Conservation (phyloP, 2,113 vertebrate species). For the Aegotheles bennettii region DNA sequence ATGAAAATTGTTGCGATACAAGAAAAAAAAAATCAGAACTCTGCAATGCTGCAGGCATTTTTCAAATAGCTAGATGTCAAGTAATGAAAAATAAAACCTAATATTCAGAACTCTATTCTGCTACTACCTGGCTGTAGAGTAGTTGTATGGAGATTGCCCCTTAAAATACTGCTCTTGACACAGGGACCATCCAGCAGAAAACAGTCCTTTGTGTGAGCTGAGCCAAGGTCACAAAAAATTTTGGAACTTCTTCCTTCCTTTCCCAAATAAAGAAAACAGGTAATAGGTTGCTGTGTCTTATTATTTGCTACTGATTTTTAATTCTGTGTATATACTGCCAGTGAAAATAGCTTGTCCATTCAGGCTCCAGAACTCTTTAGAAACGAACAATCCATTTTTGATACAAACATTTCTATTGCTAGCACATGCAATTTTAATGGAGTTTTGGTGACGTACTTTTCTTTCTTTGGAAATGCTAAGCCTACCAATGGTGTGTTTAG, state of each 20-base stretch:
- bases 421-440: neutral
- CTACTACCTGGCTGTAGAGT: neutral
- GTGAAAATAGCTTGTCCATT: neutral
- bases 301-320: neutral
- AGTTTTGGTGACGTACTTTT: neutral
- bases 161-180: neutral
- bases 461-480: neutral
- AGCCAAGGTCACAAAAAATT: neutral
- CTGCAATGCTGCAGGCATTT: neutral
- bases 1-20: neutral
- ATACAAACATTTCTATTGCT: neutral
- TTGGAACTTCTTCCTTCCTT: neutral
- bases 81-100: neutral
- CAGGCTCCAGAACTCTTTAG: neutral
- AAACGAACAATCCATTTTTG: neutral
- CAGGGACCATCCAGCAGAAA: neutral
- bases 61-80: neutral
- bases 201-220: neutral
- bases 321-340: accelerated
- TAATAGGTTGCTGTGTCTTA: neutral
- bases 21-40: neutral
- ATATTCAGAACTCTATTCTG: neutral
- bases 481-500: neutral
- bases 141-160: neutral
- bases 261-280: neutral